Evolutionary conservation across 2,797 vertebrate genomes (phyloP), one percentile per base, ranked within the genome.

Genomic region (Macrochelys suwanniensis): DNA sequence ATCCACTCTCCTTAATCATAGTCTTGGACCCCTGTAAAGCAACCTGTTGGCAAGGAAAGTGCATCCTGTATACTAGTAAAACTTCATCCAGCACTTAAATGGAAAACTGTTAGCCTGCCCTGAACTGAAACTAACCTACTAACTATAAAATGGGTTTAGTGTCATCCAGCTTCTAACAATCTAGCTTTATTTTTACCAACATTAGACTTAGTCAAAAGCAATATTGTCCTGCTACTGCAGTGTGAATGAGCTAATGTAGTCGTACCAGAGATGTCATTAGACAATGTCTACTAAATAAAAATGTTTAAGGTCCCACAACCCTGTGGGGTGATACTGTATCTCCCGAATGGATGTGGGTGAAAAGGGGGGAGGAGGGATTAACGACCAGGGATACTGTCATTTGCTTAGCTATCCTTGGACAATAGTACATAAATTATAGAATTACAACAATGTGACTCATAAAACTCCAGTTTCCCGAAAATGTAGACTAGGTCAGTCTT

Each of bases 1-100:
- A 28, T 90, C 83, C 25, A 42, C 4, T 88, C 71, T 80, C 85
- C 26, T 1, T 80, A 65, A 81, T 81, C 77, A n/a, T 89, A 84
- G 76, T 92, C 89, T 97, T 95, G 86, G 95, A 93, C 82, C 86
- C 93, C 89, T 95, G 74, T 94, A 89, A 89, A 82, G 59, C 87
- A 90, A 78, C 57, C 45, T 92, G 42, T 89, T 94, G 93, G 89
- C 81, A 94, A 96, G 87, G 89, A 88, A 96, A 88, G 88, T 89
- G 54, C 49, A 68, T 92, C 80, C 59, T 80, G 7, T 94, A 33
- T 25, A 47, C 28, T 91, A 84, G 65, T 31, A 85, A 89, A 89
- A 50, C 33, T 96, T 96, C 1, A 1, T 78, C 49, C 65, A 0
- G 42, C 21, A 71, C 50, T 92, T 90, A 85, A 84, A 94, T 93